Evolutionary conservation across 2,888 invertebrate species (phyloP).

Genomic region (Machimus rusticus): DNA sequence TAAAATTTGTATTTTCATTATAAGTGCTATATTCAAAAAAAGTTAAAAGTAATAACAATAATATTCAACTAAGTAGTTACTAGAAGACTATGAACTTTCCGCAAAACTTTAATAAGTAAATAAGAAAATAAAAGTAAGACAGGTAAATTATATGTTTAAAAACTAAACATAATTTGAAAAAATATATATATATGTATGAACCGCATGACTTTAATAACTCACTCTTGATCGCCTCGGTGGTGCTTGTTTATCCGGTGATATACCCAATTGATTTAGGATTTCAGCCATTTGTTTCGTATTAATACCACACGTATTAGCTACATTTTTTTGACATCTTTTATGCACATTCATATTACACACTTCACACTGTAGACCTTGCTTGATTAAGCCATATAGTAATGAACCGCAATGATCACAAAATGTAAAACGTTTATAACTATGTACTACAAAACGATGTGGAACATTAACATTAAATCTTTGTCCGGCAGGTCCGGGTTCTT

Average conservation of each 20-base stretch:
- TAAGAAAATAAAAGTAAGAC: neutral
- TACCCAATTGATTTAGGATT: conserved; percentile 89
- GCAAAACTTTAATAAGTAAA: neutral
- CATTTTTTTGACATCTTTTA: conserved; percentile 98
- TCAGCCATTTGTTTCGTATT: conserved; percentile 97
- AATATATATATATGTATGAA: neutral
- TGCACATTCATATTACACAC: conserved; percentile 98
- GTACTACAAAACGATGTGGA: conserved; percentile 95
- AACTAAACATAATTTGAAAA: neutral
- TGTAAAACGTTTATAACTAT: conserved; percentile 96
- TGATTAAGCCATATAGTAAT: conserved; percentile 92
- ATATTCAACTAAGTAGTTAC: neutral
- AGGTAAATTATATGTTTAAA: neutral
- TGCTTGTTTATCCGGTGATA: conserved; percentile 85
- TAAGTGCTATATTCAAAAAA: neutral
- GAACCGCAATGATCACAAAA: conserved; percentile 99
- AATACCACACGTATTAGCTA: conserved; percentile 99
- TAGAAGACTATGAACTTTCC: neutral
- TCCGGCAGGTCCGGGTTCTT: conserved; percentile 70
- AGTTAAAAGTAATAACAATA: neutral
- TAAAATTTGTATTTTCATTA: neutral
- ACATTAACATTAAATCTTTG: conserved; percentile 97
- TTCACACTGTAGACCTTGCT: conserved; percentile 96
- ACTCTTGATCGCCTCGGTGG: conserved; percentile 72
- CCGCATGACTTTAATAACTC: conserved; percentile 42